Conservation (phyloP, 2,113 vertebrate genomes). For the Neopipo cinnamomea region DNA sequence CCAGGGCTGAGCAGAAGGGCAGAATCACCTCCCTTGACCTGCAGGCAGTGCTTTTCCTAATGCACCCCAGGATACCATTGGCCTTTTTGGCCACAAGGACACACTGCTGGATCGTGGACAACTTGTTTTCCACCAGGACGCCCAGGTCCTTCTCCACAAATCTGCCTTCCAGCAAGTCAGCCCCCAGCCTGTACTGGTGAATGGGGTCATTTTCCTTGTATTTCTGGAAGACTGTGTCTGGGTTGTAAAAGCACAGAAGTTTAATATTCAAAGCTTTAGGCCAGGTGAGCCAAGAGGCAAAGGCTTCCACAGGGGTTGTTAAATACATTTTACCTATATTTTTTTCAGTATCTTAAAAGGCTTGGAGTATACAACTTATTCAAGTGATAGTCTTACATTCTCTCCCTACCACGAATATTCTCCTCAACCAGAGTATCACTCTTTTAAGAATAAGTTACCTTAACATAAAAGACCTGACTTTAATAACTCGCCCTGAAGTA, state of each 20-base stretch:
- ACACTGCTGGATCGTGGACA: not conserved
- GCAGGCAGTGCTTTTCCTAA: not conserved
- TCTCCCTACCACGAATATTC: not conserved
- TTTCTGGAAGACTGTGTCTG: not conserved
- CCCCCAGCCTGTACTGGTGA: not conserved
- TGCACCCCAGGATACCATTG: not conserved
- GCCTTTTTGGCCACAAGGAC: not conserved
- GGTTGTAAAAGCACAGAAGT: not conserved
- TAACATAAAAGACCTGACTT: not conserved
- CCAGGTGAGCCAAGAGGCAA: not conserved
- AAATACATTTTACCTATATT: not conserved
- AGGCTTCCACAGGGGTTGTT: not conserved
- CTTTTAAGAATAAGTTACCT: not conserved
- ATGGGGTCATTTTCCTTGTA: not conserved
- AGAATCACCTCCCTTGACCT: not conserved
- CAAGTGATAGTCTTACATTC: not conserved
- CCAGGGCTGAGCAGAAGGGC: not conserved
- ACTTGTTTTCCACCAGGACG: not conserved
- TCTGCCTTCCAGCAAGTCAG: not conserved
- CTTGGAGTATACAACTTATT: not conserved
- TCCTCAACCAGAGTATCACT: not conserved
- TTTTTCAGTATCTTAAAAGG: not conserved
- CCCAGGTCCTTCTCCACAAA: not conserved
- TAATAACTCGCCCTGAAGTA: not conserved
- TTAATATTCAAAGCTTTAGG: not conserved